Conservation (phyloP, 2,113 vertebrate species). For the Cyprinodon brontotheroides region DNA sequence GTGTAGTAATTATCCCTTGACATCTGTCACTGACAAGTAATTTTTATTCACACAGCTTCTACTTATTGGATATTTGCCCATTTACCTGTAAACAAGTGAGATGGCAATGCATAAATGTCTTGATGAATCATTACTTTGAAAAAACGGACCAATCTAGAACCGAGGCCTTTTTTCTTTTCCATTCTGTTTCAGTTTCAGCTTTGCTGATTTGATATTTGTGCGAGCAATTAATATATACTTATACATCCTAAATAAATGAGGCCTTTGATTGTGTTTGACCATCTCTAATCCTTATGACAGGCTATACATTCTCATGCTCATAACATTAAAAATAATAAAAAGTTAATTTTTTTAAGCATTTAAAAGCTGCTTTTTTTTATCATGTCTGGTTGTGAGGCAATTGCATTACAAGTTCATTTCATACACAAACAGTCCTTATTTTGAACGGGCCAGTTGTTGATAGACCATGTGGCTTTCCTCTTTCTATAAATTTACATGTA, state of each 20-base stretch:
- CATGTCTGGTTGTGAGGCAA: too few species aligned
- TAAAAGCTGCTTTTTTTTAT: too few species aligned
- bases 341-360: not conserved
- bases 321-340: not conserved
- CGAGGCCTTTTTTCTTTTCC: not conserved
- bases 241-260: not conserved
- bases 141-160: not conserved
- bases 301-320: not conserved
- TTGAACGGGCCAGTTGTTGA: not conserved
- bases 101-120: not conserved
- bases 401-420: too few species aligned
- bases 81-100: not conserved
- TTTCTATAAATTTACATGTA: too few species aligned
- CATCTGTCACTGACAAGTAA: not conserved
- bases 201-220: not conserved
- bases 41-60: not conserved
- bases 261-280: not conserved
- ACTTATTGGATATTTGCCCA: not conserved
- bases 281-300: not conserved
- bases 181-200: not conserved
- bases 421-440: not conserved
- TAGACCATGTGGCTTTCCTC: too few species aligned
- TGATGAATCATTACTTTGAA: not conserved
- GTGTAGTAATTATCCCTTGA: not conserved
- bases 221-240: not conserved